Evolutionary conservation across 2,113 vertebrate genomes (phyloP), one percentile per base, ranked within the genome.

Genomic region (Neolamprologus sp.): DNA sequence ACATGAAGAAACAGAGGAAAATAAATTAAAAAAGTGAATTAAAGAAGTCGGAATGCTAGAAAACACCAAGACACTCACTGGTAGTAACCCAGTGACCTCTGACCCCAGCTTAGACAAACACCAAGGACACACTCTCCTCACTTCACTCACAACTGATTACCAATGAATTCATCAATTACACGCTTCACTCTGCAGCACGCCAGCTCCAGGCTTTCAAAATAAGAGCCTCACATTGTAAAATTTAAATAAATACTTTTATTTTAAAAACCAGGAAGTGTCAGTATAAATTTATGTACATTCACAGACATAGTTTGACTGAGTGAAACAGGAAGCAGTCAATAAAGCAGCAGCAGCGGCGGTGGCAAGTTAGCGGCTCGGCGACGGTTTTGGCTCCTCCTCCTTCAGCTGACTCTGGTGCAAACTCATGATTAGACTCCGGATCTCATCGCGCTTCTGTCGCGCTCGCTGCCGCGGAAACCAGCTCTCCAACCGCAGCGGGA

Each of bases 381-480:
- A 49, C 0, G 28, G 53, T 45, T 53, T 45, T 9, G 42, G 13
- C 30, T 58, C 54, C 1, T 57, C 12, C 2, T 23, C 9, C 28
- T 17, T 53, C 45, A 9, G 16, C 90, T 98, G 98, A 73, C 96
- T 94, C 33, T 95, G 95, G 85, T 98, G 96, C 81, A 99, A 92
- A 91, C 94, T 97, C 95, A 99, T 94, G 81, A 99, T 98, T 80
- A 99, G 94, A 58, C 97, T 95, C 28, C 96, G 95, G 90, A 99
- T 97, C 91, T 98, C 97, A 87, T 98, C 96, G 13, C 98, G 96
- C 92, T 99, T 99, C 94, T 93, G 96, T 86, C 96, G 97, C 55
- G 98, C 97, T 30, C 92, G 94, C 33, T 97, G 97, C 84, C 97
- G 97, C 57, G 97, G 97, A 94, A 99, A 99, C 98, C 98, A 99